Base-by-base conservation (phyloP, 2,888 invertebrate species). In the Philonicus albiceps region DNA sequence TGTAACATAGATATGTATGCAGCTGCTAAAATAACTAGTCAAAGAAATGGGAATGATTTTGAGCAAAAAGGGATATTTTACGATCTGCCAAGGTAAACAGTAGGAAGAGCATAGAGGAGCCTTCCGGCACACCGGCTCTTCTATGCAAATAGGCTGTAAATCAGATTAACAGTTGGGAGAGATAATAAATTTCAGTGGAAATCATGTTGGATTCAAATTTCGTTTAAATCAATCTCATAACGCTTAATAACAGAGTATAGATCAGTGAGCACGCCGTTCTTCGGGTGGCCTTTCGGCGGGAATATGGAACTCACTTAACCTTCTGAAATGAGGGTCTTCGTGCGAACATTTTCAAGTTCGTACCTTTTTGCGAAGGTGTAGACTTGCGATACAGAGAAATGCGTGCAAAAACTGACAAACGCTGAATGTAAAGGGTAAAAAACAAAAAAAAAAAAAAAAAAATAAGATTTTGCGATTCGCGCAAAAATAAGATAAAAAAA, bases 311-410 rank as follows among this genome's bases (percentile, higher is more conserved):
- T 72, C 84, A 73, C 43, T 73, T 43, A 84, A 73, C 84, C 72
- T 72, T 43, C 84, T 84, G 84, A 84, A 43, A 73, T 84, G 84
- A 73, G 84, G 43, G 40, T 73, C 73, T 84, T 37, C 84, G 84
- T 84, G 84, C 84, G 84, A 84, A 84, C 84, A 73, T 84, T 84
- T 84, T 84, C 84, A 84, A 84, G 84, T 84, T 84, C 72, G 84
- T 84, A 84, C 84, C 84, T 84, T 84, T 37, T 22, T 84, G 84
- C 84, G 84, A 84, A 84, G 84, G 84, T 84, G 84, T 84, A 84
- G 84, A 84, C 73, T 84, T 84, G 84, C 84, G 84, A 84, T 84
- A 84, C 43, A 40, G 72, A 83, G 64, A 84, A 43, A 72, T 84
- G 84, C 84, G 84, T 84, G 73, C 73, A 84, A 84, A 84, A 84